Evolutionary conservation across 2,888 invertebrate species (phyloP).

Genomic region (Phania funesta): DNA sequence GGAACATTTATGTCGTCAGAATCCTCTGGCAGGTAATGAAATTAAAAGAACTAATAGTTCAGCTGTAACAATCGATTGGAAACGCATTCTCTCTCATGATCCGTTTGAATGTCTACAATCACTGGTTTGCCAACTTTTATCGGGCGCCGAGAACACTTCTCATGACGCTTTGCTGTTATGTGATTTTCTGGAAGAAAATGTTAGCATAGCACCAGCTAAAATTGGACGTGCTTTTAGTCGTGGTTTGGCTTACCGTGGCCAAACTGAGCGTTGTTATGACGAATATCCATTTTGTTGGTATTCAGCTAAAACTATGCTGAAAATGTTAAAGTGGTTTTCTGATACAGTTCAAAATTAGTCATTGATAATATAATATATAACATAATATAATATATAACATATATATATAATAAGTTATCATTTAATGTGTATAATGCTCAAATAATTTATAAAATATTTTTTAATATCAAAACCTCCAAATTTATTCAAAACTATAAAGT

Average conservation of each 20-base stretch:
- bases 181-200: conserved; percentile 74
- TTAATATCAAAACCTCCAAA: no score
- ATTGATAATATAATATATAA: not conserved
- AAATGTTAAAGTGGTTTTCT: conserved; percentile 77
- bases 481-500: no score
- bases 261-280: conserved; percentile 74
- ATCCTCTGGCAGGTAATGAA: not conserved
- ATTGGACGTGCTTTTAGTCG: conserved; percentile 77
- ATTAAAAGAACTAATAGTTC: conserved; percentile 55
- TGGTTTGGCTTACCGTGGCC: conserved; percentile 74
- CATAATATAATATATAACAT: not conserved
- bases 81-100: conserved; percentile 76
- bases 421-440: not conserved
- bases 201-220: conserved; percentile 74
- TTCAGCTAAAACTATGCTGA: conserved; percentile 79
- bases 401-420: not conserved
- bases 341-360: conserved; percentile 67
- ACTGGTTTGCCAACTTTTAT: conserved; percentile 78
- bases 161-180: conserved; percentile 75
- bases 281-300: conserved; percentile 79
- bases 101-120: conserved; percentile 79
- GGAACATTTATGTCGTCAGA: not conserved
- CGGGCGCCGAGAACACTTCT: conserved; percentile 76
- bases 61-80: conserved; percentile 76
- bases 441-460: not conserved